A percentile compares a stretch with the other conserved stretches of the same genome.
Evolutionary conservation across 2,113 vertebrate species (phyloP).

Genomic region (Pogonocichla stellata): DNA sequence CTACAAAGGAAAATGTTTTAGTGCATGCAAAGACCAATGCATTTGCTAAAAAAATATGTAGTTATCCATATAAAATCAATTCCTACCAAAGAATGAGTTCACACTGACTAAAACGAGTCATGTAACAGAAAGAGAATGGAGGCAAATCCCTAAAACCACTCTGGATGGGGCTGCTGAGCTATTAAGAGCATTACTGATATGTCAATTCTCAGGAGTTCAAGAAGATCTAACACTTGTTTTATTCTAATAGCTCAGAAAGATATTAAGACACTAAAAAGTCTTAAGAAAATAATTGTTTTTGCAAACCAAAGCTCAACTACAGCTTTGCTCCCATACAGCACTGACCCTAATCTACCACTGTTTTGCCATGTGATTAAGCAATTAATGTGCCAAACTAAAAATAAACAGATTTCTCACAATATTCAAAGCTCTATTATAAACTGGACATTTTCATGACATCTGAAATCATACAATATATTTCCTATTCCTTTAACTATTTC

Average conservation of each 20-base stretch:
- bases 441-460: neutral
- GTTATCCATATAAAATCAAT: neutral
- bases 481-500: neutral
- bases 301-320: neutral
- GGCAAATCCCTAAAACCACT: neutral
- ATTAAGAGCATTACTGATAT: neutral
- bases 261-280: neutral
- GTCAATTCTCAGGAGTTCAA: neutral
- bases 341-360: neutral
- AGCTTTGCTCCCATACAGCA: neutral
- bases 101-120: neutral
- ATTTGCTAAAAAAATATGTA: neutral
- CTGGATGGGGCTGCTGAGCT: neutral
- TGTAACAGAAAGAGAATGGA: neutral
- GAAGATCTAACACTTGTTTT: neutral
- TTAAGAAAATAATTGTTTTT: neutral
- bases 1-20: constrained; percentile 65
- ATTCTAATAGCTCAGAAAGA: neutral
- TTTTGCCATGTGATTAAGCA: neutral
- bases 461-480: neutral
- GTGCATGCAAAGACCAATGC: neutral
- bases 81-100: neutral
- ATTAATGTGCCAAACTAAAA: neutral
- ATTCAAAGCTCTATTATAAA: neutral
- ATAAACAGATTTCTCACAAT: neutral